Evolutionary conservation across 1,140 invertebrate genomes (phyloP).

Genomic region (Armadillidium nasatum): DNA sequence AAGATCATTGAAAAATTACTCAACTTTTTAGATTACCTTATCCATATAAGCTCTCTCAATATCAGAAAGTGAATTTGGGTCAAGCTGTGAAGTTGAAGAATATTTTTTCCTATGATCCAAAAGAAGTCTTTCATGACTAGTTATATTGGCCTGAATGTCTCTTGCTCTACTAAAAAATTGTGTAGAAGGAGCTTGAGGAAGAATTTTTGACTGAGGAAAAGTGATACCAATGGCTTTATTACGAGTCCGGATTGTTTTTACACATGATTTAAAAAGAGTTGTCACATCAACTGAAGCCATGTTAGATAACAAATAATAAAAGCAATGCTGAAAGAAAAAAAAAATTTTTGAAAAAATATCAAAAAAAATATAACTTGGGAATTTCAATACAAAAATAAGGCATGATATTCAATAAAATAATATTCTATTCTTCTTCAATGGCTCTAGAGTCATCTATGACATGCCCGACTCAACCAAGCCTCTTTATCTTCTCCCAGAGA

Average conservation of each 20-base stretch:
- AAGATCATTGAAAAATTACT: background rate
- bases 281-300: slow-evolving; percentile 58
- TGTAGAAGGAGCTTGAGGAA: slow-evolving; percentile 49
- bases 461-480: no score
- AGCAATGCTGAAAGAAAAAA: no score
- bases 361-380: no score
- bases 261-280: slow-evolving; percentile 70
- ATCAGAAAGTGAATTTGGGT: slow-evolving; percentile 48
- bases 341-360: no score
- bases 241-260: slow-evolving; percentile 72
- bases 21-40: slow-evolving; percentile 41
- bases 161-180: slow-evolving; percentile 66
- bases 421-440: no score
- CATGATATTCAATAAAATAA: no score
- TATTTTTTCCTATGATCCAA: slow-evolving; percentile 78
- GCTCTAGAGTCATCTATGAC: no score
- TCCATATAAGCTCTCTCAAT: slow-evolving; percentile 40
- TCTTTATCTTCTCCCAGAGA: no score
- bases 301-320: background rate
- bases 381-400: no score
- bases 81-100: slow-evolving; percentile 47
- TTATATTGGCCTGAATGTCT: slow-evolving; percentile 72
- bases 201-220: slow-evolving; percentile 41
- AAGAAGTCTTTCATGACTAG: slow-evolving; percentile 71
- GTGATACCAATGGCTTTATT: slow-evolving; percentile 64